These are phyloP conservation scores for Hemicrepidius hirtus DNA, from an alignment of 2,888 invertebrate genomes.

Conservation along the genomic window DNA sequence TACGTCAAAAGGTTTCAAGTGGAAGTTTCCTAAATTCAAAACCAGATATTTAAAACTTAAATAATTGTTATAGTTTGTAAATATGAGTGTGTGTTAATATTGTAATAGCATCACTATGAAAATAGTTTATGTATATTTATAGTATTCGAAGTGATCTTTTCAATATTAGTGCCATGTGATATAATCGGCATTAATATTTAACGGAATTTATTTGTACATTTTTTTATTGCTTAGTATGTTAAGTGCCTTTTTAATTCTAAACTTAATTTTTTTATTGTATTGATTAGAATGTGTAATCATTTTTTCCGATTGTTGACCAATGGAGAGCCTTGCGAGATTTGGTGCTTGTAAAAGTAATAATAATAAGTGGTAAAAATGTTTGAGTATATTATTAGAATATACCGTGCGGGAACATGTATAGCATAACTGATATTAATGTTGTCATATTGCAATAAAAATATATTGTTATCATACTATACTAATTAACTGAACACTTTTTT, in stretches of 20 bases:
- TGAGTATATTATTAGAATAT: constrained; percentile 52
- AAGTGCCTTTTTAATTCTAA: constrained; percentile 66
- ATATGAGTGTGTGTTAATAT: constrained; percentile 45
- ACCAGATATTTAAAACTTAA: constrained; percentile 43
- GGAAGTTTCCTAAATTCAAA: constrained; percentile 45
- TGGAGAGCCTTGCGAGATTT: constrained; percentile 57
- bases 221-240: constrained; percentile 56
- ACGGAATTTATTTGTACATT: constrained; percentile 62
- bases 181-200: constrained; percentile 65
- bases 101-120: constrained; percentile 46
- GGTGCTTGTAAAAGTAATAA: constrained; percentile 56
- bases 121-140: constrained; percentile 45
- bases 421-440: constrained; percentile 60
- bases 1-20: constrained; percentile 29
- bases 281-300: constrained; percentile 54
- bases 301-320: constrained; percentile 52
- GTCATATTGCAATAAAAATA: constrained; percentile 59
- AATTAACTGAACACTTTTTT: neutral
- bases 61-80: constrained; percentile 44
- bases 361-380: constrained; percentile 48
- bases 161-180: constrained; percentile 67
- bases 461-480: constrained; percentile 30
- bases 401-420: constrained; percentile 56
- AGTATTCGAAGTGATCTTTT: constrained; percentile 52
- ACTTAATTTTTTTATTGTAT: constrained; percentile 53